These are phyloP conservation scores for Wasmannia auropunctata DNA, from an alignment of 1,140 invertebrate genomes.

Conservation along the genomic window DNA sequence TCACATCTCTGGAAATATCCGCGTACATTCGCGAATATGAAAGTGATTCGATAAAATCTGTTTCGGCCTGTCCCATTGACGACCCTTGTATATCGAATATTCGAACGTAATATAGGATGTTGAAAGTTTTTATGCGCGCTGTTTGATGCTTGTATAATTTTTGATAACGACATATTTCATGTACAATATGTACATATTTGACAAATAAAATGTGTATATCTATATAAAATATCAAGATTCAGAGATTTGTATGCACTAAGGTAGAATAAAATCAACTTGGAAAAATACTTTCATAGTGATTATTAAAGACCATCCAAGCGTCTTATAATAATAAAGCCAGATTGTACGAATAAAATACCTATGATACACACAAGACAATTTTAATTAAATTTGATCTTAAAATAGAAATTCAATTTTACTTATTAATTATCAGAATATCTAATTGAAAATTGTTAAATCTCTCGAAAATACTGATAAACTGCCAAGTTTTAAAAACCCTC, in stretches of 20 bases:
- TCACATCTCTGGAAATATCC: not conserved
- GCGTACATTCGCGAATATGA: not conserved
- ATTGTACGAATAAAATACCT: not conserved
- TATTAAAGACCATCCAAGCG: not conserved
- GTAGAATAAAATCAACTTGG: not conserved
- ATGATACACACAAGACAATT: not conserved
- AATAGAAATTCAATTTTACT: not conserved
- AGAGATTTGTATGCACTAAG: not conserved
- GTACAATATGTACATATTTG: not conserved
- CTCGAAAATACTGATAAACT: not conserved
- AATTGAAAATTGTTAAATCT: not conserved
- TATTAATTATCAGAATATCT: not conserved
- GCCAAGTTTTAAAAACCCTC: not conserved
- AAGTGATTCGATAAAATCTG: constrained; percentile 29
- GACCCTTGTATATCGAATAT: constrained; percentile 1
- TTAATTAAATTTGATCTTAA: not conserved
- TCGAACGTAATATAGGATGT: not conserved
- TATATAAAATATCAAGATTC: not conserved
- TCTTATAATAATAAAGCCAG: not conserved
- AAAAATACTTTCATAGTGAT: not conserved
- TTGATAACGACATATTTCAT: not conserved
- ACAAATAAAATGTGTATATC: not conserved
- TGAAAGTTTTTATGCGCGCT: not conserved
- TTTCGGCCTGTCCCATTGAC: not conserved
- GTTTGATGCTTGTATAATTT: not conserved